Evolutionary conservation across 1,140 invertebrate genomes (phyloP).

Genomic region (Heliconius eleuchia): DNA sequence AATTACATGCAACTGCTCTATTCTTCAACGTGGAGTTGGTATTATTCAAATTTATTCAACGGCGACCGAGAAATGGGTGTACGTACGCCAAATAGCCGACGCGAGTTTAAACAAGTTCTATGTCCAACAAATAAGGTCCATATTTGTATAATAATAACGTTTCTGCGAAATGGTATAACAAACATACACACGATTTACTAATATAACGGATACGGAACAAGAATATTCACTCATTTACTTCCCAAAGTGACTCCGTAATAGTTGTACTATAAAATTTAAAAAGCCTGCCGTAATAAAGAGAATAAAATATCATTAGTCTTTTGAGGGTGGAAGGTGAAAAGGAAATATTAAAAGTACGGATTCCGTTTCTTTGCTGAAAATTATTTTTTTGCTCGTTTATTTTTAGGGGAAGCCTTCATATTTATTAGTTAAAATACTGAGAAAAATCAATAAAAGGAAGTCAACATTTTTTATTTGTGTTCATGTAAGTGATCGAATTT

Average conservation of each 20-base stretch:
- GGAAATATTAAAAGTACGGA: neutral
- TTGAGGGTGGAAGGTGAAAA: conserved; percentile 15
- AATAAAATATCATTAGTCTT: conserved; percentile 25
- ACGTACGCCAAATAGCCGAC: neutral
- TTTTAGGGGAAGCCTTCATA: neutral
- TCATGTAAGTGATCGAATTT: too few relatives aligned
- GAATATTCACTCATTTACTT: conserved; percentile 23
- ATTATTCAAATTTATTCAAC: conserved; percentile 37
- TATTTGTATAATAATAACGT: conserved; percentile 1
- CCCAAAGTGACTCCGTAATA: neutral
- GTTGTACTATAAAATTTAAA: conserved; percentile 26
- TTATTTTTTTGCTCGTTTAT: neutral
- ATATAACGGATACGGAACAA: conserved; percentile 20
- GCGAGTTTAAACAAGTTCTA: neutral
- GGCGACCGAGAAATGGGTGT: conserved; percentile 29
- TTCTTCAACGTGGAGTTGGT: conserved; percentile 30
- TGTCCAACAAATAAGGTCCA: conserved; percentile 5
- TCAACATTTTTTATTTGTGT: neutral
- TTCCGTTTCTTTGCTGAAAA: neutral
- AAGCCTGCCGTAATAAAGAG: conserved; percentile 18
- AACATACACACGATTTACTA: conserved; percentile 19
- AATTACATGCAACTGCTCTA: conserved; percentile 32
- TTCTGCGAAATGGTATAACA: neutral
- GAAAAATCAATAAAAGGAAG: neutral
- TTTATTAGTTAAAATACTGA: neutral